Conservation (phyloP, 2,888 invertebrate species). For the Myathropa florea region DNA sequence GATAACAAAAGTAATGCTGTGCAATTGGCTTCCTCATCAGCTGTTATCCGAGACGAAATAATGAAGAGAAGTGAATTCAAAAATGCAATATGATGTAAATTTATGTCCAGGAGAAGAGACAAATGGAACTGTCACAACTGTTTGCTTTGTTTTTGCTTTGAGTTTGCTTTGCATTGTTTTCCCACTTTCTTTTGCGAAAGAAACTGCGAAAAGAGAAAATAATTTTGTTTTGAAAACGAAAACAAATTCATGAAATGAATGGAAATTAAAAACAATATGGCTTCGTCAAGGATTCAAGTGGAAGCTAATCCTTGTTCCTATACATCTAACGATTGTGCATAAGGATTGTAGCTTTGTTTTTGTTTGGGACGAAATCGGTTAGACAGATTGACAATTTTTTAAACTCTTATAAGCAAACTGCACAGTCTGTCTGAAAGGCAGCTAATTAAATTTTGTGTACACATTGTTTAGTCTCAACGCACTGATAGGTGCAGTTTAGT, state of each 20-base stretch:
- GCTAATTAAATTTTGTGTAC: too few species aligned
- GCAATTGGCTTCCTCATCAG: conserved; percentile 16
- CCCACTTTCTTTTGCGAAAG: too few species aligned
- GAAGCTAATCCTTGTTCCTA: not conserved
- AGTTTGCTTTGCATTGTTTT: not conserved
- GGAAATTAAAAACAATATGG: not conserved
- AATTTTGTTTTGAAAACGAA: not conserved
- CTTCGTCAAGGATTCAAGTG: not conserved
- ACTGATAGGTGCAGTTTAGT: too few species aligned
- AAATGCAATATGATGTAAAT: conserved; percentile 19
- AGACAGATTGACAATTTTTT: too few species aligned
- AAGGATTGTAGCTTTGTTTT: too few species aligned
- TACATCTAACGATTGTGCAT: too few species aligned
- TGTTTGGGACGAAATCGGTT: too few species aligned
- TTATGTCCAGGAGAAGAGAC: not conserved
- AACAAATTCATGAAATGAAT: not conserved
- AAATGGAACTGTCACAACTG: not conserved
- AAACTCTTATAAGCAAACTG: too few species aligned
- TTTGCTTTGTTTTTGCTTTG: not conserved
- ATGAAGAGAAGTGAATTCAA: conserved; percentile 25
- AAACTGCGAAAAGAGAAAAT: not conserved
- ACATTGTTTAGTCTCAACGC: too few species aligned
- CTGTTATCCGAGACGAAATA: conserved; percentile 26
- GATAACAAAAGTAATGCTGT: conserved; percentile 17
- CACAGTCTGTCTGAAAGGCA: too few species aligned